Percentiles rank a stretch among this genome's conserved stretches.
phyloP scores from a whole-genome alignment of 2,113 vertebrate species.

The Ramphastos sulfuratus region DNA sequence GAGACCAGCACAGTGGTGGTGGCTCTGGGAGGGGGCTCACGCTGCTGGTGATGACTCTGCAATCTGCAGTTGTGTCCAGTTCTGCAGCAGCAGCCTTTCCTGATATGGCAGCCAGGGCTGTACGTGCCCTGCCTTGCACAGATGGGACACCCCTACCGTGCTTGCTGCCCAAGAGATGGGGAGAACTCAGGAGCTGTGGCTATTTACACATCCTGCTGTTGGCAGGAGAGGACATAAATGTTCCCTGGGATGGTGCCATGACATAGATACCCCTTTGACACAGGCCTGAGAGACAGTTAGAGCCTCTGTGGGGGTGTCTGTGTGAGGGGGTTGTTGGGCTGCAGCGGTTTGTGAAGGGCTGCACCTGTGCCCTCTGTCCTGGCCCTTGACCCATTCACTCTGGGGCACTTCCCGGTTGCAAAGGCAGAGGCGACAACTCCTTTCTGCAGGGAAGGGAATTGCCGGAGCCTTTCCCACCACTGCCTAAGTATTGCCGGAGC shows the following conservation, averaged over 20 bases:
- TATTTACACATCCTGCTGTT: fast-evolving
- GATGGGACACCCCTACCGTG: fast-evolving
- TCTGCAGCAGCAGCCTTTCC: not conserved
- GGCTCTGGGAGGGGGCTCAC: not conserved
- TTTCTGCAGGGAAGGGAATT: not conserved
- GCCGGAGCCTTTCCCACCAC: not conserved
- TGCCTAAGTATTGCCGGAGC: not conserved
- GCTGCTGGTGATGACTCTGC: fast-evolving
- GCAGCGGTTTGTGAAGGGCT: not conserved
- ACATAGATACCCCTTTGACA: not conserved
- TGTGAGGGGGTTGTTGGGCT: not conserved
- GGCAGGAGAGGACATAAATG: not conserved
- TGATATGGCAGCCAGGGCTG: fast-evolving
- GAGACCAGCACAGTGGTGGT: fast-evolving
- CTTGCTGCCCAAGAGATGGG: not conserved
- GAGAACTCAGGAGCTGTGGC: not conserved
- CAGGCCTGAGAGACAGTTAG: not conserved
- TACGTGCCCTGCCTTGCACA: fast-evolving
- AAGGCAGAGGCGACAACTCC: not conserved
- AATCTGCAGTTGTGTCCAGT: not conserved
- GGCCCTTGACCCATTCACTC: no score
- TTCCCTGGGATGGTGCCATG: fast-evolving
- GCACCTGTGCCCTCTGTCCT: not conserved
- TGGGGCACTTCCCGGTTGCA: fast-evolving
- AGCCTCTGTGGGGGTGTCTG: fast-evolving